phyloP scores from a whole-genome alignment of 2,113 vertebrate species.

The Charadrius vociferus region DNA sequence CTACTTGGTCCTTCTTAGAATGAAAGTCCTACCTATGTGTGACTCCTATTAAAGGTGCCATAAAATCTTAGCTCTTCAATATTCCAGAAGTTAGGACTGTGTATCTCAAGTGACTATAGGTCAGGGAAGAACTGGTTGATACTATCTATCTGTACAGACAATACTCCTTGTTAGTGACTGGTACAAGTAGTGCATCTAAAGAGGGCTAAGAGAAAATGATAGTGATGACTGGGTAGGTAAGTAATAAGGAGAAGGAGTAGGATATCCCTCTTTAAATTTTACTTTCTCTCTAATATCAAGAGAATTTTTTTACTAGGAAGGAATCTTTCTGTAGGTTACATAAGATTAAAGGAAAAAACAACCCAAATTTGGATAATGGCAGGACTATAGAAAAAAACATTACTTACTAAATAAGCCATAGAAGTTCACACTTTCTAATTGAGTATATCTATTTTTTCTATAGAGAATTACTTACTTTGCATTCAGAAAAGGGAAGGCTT shows the following conservation, averaged over 20 bases:
- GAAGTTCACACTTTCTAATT: neutral
- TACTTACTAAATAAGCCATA: neutral
- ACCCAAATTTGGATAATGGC: neutral
- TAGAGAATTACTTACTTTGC: neutral
- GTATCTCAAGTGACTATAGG: neutral
- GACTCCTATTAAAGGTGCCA: neutral
- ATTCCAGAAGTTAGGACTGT: neutral
- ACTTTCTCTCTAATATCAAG: too few relatives aligned
- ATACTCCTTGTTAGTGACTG: neutral
- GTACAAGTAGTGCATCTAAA: neutral
- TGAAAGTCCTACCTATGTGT: neutral
- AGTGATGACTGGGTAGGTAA: neutral
- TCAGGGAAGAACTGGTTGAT: neutral
- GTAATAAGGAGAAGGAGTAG: neutral
- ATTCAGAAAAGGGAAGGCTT: neutral
- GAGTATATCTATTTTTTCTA: neutral
- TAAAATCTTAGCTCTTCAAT: neutral
- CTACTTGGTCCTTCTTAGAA: neutral
- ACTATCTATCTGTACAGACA: neutral
- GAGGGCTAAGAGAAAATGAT: neutral
- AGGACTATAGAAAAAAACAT: neutral
- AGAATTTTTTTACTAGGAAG: neutral
- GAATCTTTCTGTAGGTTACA: neutral
- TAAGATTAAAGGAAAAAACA: neutral
- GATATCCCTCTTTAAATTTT: neutral